These are phyloP conservation scores for Amphiura filiformis DNA, from an alignment of 35 echinoderm and acorn worm species.

Conservation along the genomic window DNA sequence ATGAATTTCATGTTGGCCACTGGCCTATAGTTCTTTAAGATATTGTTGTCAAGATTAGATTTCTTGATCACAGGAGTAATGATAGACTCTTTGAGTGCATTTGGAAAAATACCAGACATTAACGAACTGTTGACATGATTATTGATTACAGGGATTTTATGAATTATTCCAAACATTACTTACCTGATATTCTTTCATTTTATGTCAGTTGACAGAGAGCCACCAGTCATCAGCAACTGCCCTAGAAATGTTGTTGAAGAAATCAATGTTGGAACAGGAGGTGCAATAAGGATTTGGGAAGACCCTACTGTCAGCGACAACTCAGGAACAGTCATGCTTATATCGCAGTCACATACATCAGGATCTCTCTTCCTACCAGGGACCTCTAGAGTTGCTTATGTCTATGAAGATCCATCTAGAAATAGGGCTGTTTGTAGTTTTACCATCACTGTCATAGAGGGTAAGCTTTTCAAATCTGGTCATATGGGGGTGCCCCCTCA, in stretches of 20 bases:
- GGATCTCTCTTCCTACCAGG: conserved; percentile 12
- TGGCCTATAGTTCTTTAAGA: too few relatives aligned
- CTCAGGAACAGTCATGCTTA: not conserved
- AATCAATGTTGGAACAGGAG: not conserved
- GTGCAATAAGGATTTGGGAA: not conserved
- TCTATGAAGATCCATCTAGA: not conserved
- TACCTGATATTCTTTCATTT: too few relatives aligned
- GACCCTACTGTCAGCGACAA: not conserved
- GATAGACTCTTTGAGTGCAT: too few relatives aligned
- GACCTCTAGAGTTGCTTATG: conserved; percentile 10
- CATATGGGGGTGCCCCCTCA: too few relatives aligned
- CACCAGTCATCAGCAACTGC: not conserved
- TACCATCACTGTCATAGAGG: conserved; percentile 20
- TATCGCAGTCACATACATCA: conserved; percentile 6
- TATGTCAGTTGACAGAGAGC: not conserved
- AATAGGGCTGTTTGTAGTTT: conserved; percentile 24
- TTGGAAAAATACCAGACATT: too few relatives aligned
- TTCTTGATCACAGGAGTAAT: too few relatives aligned
- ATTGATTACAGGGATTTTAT: too few relatives aligned
- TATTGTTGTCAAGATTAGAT: too few relatives aligned
- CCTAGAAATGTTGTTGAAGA: not conserved
- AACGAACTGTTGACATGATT: too few relatives aligned
- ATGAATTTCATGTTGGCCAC: too few relatives aligned
- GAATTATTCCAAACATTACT: too few relatives aligned
- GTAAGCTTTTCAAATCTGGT: not conserved